Base-by-base conservation (phyloP, 2,113 vertebrate genomes). In the Epinephelus lanceolatus region DNA sequence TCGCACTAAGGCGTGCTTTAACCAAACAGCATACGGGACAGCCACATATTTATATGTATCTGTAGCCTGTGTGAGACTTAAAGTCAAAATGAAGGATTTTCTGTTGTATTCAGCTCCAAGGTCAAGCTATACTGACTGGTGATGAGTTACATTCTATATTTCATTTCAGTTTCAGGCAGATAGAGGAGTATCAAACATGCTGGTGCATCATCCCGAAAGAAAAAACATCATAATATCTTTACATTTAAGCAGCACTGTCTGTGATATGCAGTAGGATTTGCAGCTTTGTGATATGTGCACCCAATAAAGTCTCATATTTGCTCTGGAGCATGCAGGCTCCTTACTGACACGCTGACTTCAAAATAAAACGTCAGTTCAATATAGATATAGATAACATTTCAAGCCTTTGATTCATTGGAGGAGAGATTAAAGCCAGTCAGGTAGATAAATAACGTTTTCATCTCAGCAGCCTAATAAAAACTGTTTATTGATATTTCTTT, bases 21-120 rank as follows among this genome's bases (percentile, higher is more conserved):
- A 78, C 75, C 62, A 56, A 85, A 72, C 84, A 25, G 47, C 65
- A 55, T 63, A 33, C 40, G 62, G 70, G 33, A 81, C 81, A 42
- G 52, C 67, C 42, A 51, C 75, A 78, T 23, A 66, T 76, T 52
- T 33, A 56, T 30, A 63, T 73, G 69, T 21, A 75, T 86, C 69
- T 63, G 68, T 66, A 23, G 69, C 49, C 27, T 14, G n/a, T 8
- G 33, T 12, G 18, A 62, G 27, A 82, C 71, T 63, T 45, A 37
- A 69, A 86, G 66, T 4, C 53, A 72, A 9, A 25, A 25, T 51
- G 47, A 47, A 59, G 21, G 53, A 51, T 23, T 62, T 74, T 37
- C 7, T 18, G n/a, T 73, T 76, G 81, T 61, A 55, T 85, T 81
- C 60, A 71, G 67, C 65, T 87, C 86, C 93, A 93, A 94, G 90